Base-by-base conservation (phyloP, 2,888 invertebrate species). In the Andrena camellia region DNA sequence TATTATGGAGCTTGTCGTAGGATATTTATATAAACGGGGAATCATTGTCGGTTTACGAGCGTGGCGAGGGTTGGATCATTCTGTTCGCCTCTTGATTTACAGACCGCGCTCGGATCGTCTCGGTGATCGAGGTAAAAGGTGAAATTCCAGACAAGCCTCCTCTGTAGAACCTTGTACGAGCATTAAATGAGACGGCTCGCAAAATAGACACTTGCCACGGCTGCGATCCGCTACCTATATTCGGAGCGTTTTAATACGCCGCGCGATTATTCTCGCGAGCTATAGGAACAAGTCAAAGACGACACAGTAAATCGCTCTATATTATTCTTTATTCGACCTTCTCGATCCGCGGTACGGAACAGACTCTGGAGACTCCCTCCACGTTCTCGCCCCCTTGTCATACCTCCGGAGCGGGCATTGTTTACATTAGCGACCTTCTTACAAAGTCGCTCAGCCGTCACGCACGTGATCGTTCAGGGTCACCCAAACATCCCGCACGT, bases 111-210 rank as follows among this genome's bases (percentile, higher is more conserved):
- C 60, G 60, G 60, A 83, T 73, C 29, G 67, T 31, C 63, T n/a
- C 48, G 57, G 62, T 74, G 78, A 67, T 71, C 70, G 75, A 79
- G 83, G 78, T 75, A 83, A 84, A 84, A 84, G 84, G 83, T 84
- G 83, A 84, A 78, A 84, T 84, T 79, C 83, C 84, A 76, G 72
- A 48, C 83, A 75, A 76, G 78, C 82, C 84, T 69, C 52, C 78
- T 59, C 31, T 42, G 67, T 52, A 59, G 68, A 83, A 60, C 52
- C 63, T 67, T 64, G 17, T 78, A 26, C 42, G 42, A 31, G 71
- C 71, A 76, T 72, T 82, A 84, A 42, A 78, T 84, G 72, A 83
- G 68, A 69, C 59, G 68, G 52, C 48, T 78, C 17, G 72, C 48
- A 54, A 77, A 72, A 69, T 69, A 63, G 74, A 67, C 57, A 75